A percentile compares a stretch with the other conserved stretches of the same genome.
Conservation (phyloP, 2,113 vertebrate genomes). For the Gnathonemus echidnorhynchus region DNA sequence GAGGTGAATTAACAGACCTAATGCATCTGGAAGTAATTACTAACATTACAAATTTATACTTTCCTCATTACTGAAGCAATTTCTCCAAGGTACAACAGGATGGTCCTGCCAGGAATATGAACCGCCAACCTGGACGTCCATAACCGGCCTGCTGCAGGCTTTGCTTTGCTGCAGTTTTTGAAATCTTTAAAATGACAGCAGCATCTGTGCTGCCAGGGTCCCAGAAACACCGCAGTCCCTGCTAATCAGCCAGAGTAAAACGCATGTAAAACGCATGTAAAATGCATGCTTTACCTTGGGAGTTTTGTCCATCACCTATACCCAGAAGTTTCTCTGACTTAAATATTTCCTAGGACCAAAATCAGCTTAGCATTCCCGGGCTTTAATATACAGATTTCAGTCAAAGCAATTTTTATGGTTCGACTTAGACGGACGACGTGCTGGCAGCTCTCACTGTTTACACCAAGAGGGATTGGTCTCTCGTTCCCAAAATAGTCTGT, state of each 20-base stretch:
- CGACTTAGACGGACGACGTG: neutral
- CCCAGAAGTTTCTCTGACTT: neutral
- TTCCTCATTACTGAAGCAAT: neutral
- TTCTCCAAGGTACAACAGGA: neutral
- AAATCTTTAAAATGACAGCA: neutral
- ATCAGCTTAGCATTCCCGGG: neutral
- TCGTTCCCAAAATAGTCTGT: neutral
- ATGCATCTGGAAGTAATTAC: neutral
- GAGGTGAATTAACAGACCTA: neutral
- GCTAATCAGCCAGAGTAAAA: neutral
- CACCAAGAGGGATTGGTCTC: neutral
- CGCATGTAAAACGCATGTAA: neutral
- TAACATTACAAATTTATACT: neutral
- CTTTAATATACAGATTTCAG: conserved; percentile 12
- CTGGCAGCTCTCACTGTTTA: neutral
- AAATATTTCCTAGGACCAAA: conserved; percentile 1
- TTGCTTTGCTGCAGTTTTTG: neutral
- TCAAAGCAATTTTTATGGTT: conserved; percentile 6
- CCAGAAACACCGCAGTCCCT: neutral
- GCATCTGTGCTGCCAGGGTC: neutral
- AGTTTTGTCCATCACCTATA: neutral
- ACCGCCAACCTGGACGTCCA: neutral
- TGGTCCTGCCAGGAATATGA: neutral
- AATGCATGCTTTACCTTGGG: neutral
- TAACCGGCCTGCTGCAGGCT: neutral